Evolutionary conservation across 2,888 invertebrate species (phyloP), one percentile per base, ranked within the genome.

Genomic region (Polyommatus iphigenia): DNA sequence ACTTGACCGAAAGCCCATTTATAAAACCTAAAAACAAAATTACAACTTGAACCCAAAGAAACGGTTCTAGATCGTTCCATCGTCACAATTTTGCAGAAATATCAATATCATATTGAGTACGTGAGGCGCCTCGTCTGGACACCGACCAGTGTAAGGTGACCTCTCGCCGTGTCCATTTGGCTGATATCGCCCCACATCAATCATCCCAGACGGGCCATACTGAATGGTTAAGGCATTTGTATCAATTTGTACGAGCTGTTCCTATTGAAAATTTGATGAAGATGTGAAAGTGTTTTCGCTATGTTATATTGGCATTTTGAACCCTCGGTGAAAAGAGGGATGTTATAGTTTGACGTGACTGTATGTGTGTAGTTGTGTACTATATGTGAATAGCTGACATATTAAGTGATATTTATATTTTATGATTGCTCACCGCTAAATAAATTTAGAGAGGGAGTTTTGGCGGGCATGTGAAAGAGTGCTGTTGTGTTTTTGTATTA

Each of bases 121-220:
- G 67, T 67, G 67, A 29, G 67, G 67, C 80, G 80, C 81, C 77
- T 15, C 54, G 83, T 83, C 84, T 85, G 84, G 84, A 83, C 84
- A 76, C 57, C 78, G 77, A 76, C 83, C 83, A 82, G 83, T 82
- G 80, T 78, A 80, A 79, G 81, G 78, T 80, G 82, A 82, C 80
- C 77, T 54, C 81, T 79, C 82, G 82, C 83, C 84, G 83, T 79
- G 80, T 82, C 82, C 41, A 18, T 5, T 7, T 20, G 32, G n/a
- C 7, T 18, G n/a, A 8, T n/a, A 29, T 20, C 41, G 20, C 73
- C 46, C 29, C 77, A 57, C 67, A 76, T 77, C 71, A 78, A 78
- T 79, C 78, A 79, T 76, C 41, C n/a, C 75, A 76, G 36, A 77
- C 67, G 79, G 73, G 79, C 41, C 79, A 76, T 32, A 13, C 46